Conservation (phyloP, 2,797 vertebrate species). For the Podarcis lilfordi region DNA sequence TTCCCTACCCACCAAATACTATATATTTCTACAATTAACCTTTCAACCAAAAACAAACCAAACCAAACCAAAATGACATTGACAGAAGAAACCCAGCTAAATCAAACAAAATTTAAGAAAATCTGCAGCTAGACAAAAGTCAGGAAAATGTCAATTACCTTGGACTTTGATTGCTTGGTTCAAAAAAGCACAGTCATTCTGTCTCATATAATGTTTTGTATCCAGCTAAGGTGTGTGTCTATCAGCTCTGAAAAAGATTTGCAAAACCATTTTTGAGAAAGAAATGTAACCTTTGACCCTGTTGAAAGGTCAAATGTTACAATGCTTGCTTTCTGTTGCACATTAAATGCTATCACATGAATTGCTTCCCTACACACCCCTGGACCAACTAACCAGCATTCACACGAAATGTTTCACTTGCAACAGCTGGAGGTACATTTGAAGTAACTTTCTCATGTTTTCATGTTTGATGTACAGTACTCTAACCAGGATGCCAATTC, state of each 20-base stretch:
- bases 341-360: conserved; percentile 32
- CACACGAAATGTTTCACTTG: not conserved
- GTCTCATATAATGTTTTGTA: conserved; percentile 89
- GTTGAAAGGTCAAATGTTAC: conserved; percentile 63
- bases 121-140: conserved; percentile 82
- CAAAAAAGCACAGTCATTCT: conserved; percentile 85
- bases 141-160: conserved; percentile 83
- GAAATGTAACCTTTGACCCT: conserved; percentile 75
- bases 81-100: conserved; percentile 24
- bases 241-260: conserved; percentile 89
- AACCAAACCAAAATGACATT: not conserved
- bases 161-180: conserved; percentile 84
- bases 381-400: not conserved
- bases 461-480: not conserved
- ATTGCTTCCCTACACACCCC: not conserved
- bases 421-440: not conserved
- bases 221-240: conserved; percentile 89
- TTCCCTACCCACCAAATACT: conserved; percentile 45
- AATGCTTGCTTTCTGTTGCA: conserved; percentile 56
- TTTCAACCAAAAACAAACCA: conserved; percentile 3
- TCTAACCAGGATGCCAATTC: not conserved
- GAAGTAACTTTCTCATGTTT: not conserved
- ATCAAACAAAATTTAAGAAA: conserved; percentile 70
- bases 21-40: conserved; percentile 20
- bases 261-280: conserved; percentile 87